Conservation (phyloP, 2,888 invertebrate genomes). For the Drosophila vallismaia region DNA sequence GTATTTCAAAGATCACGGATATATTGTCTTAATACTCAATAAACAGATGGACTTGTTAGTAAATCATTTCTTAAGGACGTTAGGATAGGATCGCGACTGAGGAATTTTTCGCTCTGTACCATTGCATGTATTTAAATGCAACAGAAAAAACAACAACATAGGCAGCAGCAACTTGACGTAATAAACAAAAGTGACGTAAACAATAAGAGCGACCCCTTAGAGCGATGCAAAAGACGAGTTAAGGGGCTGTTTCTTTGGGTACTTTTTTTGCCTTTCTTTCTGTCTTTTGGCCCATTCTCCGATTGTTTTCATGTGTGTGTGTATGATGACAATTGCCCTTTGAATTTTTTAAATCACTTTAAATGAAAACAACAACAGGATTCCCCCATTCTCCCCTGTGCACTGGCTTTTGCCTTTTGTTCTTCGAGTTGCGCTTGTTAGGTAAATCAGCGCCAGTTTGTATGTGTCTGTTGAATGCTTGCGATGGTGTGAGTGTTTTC, state of each 20-base stretch:
- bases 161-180: conserved; percentile 46
- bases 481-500: conserved; percentile 30
- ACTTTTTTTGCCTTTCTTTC: conserved; percentile 16
- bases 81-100: neutral
- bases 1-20: too few species aligned
- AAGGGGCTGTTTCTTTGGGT: conserved; percentile 51
- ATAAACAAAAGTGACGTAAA: conserved; percentile 70
- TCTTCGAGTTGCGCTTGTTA: conserved; percentile 67
- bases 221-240: conserved; percentile 55
- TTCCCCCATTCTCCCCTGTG: conserved; percentile 30
- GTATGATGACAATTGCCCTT: conserved; percentile 73
- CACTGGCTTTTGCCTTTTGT: conserved; percentile 58
- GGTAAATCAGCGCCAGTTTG: conserved; percentile 75
- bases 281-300: conserved; percentile 17
- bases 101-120: conserved; percentile 26
- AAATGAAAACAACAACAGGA: conserved; percentile 75
- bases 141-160: conserved; percentile 43
- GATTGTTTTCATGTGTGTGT: conserved; percentile 13
- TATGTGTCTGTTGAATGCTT: conserved; percentile 38
- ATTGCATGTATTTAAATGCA: conserved; percentile 69
- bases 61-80: neutral
- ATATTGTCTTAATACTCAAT: too few species aligned
- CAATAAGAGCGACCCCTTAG: conserved; percentile 57
- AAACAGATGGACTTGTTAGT: too few species aligned
- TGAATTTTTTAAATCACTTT: conserved; percentile 79